Evolutionary conservation across 1,140 invertebrate genomes (phyloP), one percentile per base, ranked within the genome.

Genomic region (Neodiprion fabricii): DNA sequence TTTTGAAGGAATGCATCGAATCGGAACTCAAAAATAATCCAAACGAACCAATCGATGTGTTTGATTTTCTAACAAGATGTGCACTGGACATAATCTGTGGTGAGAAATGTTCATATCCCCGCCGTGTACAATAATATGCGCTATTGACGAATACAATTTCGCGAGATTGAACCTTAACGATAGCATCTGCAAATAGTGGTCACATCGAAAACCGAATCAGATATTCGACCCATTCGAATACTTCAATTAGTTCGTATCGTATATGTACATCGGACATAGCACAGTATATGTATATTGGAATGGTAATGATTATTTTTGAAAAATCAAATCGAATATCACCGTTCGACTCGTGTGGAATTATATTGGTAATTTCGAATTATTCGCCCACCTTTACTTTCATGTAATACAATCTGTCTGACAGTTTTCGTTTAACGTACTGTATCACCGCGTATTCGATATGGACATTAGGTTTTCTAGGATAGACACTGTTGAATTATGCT

Each of bases 61-160:
- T 92, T 80, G 90, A 92, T 0, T 88, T 91, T 66, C 86, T 94
- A 10, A 91, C 92, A 14, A 84, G 92, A 49, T 94, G 91, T 79
- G 91, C 95, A n/a, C 85, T 96, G 12, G 95, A 96, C 84, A 92
- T 95, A 74, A 95, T 96, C 71, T 95, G 94, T 86, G 94, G 96
- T 91, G 28, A 40, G 28, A 40, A 40, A 40, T 40, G 28, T 40
- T 40, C 28, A 40, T 40, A 40, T 4, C 28, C 28, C 28, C 28
- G 5, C 5, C 28, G 5, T 40, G 5, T 5, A 40, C 5, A 91
- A 91, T 86, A 40, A 3, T 40, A 40, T 40, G 28, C 28, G 28
- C 1, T 79, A 74, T 70, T 21, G 50, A 0, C n/a, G 8, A 70
- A 68, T 14, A 49, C 3, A 12, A 17, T 67, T 11, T 70, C 10